Evolutionary conservation across 2,888 invertebrate genomes (phyloP).

Genomic region (Pyrrhosoma nymphula): DNA sequence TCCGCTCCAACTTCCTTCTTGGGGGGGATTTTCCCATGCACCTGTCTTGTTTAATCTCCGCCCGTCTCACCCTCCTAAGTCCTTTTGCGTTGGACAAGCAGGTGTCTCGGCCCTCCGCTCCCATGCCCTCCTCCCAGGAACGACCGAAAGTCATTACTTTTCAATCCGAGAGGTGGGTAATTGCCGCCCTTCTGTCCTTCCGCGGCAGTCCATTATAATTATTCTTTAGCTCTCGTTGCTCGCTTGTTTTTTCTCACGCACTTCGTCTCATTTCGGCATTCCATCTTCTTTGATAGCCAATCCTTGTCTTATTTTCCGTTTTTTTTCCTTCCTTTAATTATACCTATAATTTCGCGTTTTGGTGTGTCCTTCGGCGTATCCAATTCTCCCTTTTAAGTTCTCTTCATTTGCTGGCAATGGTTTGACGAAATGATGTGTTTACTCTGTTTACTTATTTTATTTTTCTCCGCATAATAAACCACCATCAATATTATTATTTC

Average conservation of each 20-base stretch:
- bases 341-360: not conserved
- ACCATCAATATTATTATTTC: too few species aligned
- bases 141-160: not conserved
- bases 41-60: constrained; percentile 18
- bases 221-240: not conserved
- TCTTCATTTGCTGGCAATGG: too few species aligned
- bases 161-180: not conserved
- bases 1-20: not conserved
- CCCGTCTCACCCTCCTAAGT: not conserved
- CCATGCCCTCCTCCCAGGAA: not conserved
- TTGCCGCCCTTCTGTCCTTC: not conserved
- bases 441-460: too few species aligned
- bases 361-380: not conserved
- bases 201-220: not conserved
- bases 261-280: not conserved
- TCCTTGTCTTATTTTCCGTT: not conserved
- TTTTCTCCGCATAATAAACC: too few species aligned
- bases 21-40: not conserved
- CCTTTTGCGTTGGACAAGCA: not conserved
- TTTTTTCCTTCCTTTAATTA: not conserved
- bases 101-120: not conserved
- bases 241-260: not conserved
- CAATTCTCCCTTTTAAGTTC: too few species aligned
- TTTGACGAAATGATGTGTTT: too few species aligned
- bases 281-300: not conserved